Percentiles rank a stretch among this genome's conserved stretches.
These are phyloP conservation scores for Panopea generosa DNA, from an alignment of 2,888 invertebrate genomes.

Conservation along the genomic window DNA sequence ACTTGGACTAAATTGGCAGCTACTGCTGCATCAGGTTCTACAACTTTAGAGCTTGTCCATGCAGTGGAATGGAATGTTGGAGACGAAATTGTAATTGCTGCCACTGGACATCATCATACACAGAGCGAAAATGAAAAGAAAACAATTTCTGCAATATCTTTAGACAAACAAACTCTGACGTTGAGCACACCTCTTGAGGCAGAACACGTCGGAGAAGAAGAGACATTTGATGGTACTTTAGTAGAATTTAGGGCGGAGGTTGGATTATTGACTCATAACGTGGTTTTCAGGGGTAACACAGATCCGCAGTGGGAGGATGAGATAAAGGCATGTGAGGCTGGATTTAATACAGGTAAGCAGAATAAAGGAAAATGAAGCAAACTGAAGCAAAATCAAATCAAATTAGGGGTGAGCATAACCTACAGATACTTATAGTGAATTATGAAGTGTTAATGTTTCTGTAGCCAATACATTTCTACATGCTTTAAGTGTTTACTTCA, in stretches of 20 bases:
- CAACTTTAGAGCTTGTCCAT: conserved; percentile 39
- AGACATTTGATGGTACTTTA: conserved; percentile 66
- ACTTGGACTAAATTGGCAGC: conserved; percentile 64
- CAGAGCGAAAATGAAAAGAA: conserved; percentile 79
- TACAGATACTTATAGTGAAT: too few species aligned
- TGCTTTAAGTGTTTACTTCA: too few species aligned
- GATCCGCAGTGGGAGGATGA: conserved; percentile 76
- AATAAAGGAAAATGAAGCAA: background rate
- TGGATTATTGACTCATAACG: conserved; percentile 80
- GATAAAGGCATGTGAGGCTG: conserved; percentile 80
- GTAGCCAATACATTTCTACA: too few species aligned
- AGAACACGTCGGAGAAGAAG: conserved; percentile 73
- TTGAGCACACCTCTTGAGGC: conserved; percentile 68
- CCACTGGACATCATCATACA: conserved; percentile 78
- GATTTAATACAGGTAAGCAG: conserved; percentile 80
- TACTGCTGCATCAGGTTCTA: conserved; percentile 51
- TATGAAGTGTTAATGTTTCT: too few species aligned
- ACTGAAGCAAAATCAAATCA: too few species aligned
- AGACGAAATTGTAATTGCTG: conserved; percentile 82
- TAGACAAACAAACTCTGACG: conserved; percentile 75
- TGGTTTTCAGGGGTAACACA: conserved; percentile 78
- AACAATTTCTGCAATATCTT: conserved; percentile 71
- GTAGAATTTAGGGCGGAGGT: conserved; percentile 81
- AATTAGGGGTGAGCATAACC: too few species aligned
- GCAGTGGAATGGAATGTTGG: conserved; percentile 67